Conservation (phyloP, 2,888 invertebrate species). For the Isoperla grammatica region DNA sequence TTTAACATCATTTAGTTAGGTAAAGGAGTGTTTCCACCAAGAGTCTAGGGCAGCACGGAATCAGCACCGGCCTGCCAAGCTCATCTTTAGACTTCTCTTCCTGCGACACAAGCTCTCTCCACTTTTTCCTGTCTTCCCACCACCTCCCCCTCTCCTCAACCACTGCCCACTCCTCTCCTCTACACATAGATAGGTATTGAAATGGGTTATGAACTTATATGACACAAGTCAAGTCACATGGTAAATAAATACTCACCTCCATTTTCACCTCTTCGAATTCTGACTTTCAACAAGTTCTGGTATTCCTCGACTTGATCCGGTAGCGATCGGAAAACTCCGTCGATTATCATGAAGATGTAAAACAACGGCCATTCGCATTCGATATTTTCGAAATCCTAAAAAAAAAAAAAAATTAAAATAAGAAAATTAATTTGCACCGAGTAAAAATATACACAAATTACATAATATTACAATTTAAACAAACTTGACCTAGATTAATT, state of each 20-base stretch:
- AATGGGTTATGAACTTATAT: too few species aligned
- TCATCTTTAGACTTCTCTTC: too few species aligned
- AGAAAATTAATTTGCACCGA: neutral
- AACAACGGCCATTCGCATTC: conserved; percentile 99
- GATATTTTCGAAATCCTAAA: conserved; percentile 82
- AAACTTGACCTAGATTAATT: too few species aligned
- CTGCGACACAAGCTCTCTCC: too few species aligned
- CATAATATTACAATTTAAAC: too few species aligned
- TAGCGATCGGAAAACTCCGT: conserved; percentile 83
- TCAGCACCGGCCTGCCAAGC: too few species aligned
- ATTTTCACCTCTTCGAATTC: conserved; percentile 73
- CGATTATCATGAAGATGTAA: conserved; percentile 92
- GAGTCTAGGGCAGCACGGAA: too few species aligned
- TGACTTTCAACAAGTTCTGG: conserved; percentile 72
- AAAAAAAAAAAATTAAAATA: conserved; percentile 25
- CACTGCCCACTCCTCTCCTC: neutral
- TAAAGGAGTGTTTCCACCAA: too few species aligned
- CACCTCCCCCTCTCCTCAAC: neutral
- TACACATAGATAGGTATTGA: too few species aligned
- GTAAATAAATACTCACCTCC: conserved; percentile 55
- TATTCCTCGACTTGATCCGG: conserved; percentile 91
- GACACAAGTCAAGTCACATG: neutral
- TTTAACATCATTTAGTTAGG: too few species aligned
- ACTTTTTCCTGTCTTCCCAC: neutral
- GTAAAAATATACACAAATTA: neutral